Evolutionary conservation across 2,113 vertebrate genomes (phyloP), one percentile per base, ranked within the genome.

Genomic region (Eleginops maclovinus): DNA sequence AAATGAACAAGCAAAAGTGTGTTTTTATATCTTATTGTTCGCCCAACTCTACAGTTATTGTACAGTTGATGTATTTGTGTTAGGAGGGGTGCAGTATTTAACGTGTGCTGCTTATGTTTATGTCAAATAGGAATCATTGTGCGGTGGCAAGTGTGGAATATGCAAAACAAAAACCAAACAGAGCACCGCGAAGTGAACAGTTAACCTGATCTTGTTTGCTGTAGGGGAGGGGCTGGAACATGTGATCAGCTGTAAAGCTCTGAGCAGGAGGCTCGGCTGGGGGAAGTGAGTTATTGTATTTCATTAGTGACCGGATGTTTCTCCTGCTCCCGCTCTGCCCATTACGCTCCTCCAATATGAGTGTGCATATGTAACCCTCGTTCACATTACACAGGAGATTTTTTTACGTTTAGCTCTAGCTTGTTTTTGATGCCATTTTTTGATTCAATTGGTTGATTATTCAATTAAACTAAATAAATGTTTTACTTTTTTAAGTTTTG

Each of bases 211-310:
- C 17, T 19, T 44, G 64, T 54, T 22, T n/a, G 41, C 19, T 53
- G 58, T 6, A 46, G 56, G 62, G 55, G 40, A 61, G 58, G 11
- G 56, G 24, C 51, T 63, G 60, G 40, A 55, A 61, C 65, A 43
- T 47, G 56, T 65, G 79, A 55, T 65, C 22, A 40, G 58, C 72
- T 46, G 63, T 64, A 81, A 77, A 56, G 49, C 40, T 68, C 59
- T 40, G 41, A 68, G 40, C 79, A 74, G 43, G 63, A n/a, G 55
- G 56, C 81, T 60, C 13, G 1, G 24, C 46, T n/a, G 49, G 68
- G 71, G 82, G 72, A 66, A 51, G 83, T 75, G 74, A 82, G 79
- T 91, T 85, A 88, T 88, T 82, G 91, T 61, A 85, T 89, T 90
- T 85, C 85, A 87, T 89, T 84, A 85, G 87, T 59, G 69, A 70